These are phyloP conservation scores for Diarsia mendica DNA, from an alignment of 2,888 invertebrate species.

Conservation along the genomic window DNA sequence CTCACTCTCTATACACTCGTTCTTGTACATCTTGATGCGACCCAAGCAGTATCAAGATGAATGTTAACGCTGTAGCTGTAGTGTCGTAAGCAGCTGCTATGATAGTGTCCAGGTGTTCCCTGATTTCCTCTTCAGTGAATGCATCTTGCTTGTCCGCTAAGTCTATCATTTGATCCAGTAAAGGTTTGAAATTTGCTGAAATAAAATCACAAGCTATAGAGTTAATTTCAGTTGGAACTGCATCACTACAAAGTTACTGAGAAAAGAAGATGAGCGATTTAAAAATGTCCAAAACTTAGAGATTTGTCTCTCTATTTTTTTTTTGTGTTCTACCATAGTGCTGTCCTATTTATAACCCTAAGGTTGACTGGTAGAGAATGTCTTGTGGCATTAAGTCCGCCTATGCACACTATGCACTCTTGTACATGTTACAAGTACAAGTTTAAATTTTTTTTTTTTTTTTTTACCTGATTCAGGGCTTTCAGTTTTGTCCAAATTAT, in stretches of 20 bases:
- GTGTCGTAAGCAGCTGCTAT: conserved; percentile 43
- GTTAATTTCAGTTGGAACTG: neutral
- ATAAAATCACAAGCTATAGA: neutral
- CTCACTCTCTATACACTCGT: conserved; percentile 49
- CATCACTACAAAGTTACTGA: too few relatives aligned
- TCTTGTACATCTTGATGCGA: conserved; percentile 36
- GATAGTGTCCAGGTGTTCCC: conserved; percentile 44
- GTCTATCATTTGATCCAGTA: conserved; percentile 42
- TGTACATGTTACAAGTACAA: too few relatives aligned
- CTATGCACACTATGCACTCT: too few relatives aligned
- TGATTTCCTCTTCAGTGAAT: conserved; percentile 42
- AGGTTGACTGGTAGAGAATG: too few relatives aligned
- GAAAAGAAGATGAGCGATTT: too few relatives aligned
- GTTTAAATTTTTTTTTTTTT: too few relatives aligned
- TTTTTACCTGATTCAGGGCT: conserved; percentile 3
- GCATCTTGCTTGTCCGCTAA: conserved; percentile 7
- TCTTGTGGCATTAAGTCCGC: too few relatives aligned
- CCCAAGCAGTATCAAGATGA: conserved; percentile 33
- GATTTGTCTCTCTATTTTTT: too few relatives aligned
- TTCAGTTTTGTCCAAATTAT: neutral
- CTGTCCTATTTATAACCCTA: too few relatives aligned
- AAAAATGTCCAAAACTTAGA: too few relatives aligned
- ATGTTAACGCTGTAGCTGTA: conserved; percentile 16
- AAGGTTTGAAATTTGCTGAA: conserved; percentile 39
- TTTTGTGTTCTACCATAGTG: too few relatives aligned